Conservation (phyloP, 2,797 vertebrate genomes). For the Acestrorhynchus altus region DNA sequence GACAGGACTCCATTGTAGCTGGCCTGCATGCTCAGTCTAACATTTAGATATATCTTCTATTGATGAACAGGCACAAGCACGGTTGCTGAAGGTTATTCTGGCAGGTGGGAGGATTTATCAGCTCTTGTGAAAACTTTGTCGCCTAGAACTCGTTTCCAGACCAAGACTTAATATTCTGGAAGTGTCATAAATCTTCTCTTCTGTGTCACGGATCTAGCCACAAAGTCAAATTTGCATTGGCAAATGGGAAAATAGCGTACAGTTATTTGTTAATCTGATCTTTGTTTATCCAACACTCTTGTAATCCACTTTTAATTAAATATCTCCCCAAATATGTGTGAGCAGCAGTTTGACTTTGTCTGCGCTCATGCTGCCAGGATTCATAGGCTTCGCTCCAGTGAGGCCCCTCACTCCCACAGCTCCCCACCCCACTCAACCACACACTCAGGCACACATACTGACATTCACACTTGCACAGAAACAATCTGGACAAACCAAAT, state of each 20-base stretch:
- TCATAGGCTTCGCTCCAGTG: conserved; percentile 61
- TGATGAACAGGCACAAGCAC: conserved; percentile 23
- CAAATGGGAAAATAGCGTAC: conserved; percentile 93
- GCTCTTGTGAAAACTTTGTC: conserved; percentile 71
- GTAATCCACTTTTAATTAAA: conserved; percentile 99
- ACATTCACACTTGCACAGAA: conserved; percentile 28
- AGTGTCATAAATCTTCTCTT: conserved; percentile 86
- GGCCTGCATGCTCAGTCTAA: conserved; percentile 17
- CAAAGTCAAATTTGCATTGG: conserved; percentile 98
- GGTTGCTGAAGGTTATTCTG: conserved; percentile 59
- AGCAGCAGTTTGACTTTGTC: conserved; percentile 98
- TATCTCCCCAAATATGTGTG: conserved; percentile 91
- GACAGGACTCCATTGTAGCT: conserved; percentile 16
- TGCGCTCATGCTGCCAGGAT: conserved; percentile 88
- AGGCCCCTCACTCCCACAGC: conserved; percentile 46
- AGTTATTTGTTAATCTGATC: conserved; percentile 98
- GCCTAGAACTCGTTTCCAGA: conserved; percentile 72
- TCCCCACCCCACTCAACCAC: conserved; percentile 40
- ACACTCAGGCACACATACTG: conserved; percentile 45
- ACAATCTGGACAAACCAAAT: conserved; percentile 41
- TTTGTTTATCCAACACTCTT: conserved; percentile 92
- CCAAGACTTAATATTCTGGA: conserved; percentile 90
- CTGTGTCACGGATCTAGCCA: conserved; percentile 91
- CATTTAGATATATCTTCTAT: conserved; percentile 38
- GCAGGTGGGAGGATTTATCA: conserved; percentile 79